phyloP scores from a whole-genome alignment of 2,797 vertebrate species.

The Acanthurus tractus region DNA sequence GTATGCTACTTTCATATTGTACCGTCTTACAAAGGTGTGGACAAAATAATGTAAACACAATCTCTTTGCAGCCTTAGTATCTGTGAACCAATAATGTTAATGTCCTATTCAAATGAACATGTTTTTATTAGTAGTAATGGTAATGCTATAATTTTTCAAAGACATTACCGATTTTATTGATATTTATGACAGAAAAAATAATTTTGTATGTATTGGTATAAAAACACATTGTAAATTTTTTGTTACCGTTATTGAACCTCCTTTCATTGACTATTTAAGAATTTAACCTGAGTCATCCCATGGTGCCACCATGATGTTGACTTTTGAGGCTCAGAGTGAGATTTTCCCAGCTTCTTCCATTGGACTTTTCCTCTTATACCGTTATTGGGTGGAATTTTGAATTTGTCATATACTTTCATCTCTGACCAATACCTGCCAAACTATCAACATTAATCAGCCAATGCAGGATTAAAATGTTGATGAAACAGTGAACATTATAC shows the following conservation, averaged over 20 bases:
- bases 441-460: too few relatives aligned
- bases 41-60: conserved; percentile 23
- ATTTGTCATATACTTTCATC: background rate
- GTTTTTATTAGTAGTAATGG: background rate
- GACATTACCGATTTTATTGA: background rate
- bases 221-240: background rate
- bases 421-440: too few relatives aligned
- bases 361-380: too few relatives aligned
- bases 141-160: background rate
- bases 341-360: background rate
- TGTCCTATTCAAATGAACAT: background rate
- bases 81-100: background rate
- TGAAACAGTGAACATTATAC: too few relatives aligned
- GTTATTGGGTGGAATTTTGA: background rate
- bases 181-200: background rate
- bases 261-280: too few relatives aligned
- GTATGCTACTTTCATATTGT: background rate
- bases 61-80: background rate
- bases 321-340: background rate
- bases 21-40: background rate
- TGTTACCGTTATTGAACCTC: background rate
- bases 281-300: background rate
- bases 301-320: background rate
- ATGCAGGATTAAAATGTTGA: too few relatives aligned
- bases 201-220: background rate